Base-by-base conservation (phyloP, 2,113 vertebrate species). In the Campylomormyrus tamandua region DNA sequence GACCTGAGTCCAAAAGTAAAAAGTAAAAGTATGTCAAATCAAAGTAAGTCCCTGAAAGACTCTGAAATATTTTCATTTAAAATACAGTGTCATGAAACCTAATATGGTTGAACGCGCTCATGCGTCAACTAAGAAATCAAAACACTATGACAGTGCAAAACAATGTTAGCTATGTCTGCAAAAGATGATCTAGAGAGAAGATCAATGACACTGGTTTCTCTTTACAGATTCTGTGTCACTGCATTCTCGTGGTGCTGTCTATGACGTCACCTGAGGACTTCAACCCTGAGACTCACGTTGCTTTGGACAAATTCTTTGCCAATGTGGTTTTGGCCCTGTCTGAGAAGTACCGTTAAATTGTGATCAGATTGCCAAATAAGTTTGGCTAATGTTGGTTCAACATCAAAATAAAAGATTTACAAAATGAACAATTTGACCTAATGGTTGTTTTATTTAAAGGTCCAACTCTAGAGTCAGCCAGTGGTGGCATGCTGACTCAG, bases 11-110 rank as follows among this genome's bases (percentile, higher is more conserved):
- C n/a, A n/a, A n/a, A n/a, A n/a, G n/a, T n/a, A n/a, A n/a, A n/a
- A n/a, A n/a, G n/a, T n/a, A n/a, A n/a, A n/a, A n/a, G n/a, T n/a
- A n/a, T n/a, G n/a, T n/a, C n/a, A n/a, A n/a, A n/a, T n/a, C 91
- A 94, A 93, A 93, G 96, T 96, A 90, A 95, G 94, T 66, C 19
- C 48, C 8, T 21, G 35, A 21, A 66, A 27, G 45, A 10, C 2
- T 66, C 1, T 70, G 5, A 31, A 31, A 6, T 3, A 70, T 27
- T 70, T 74, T 35, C 31, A 5, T 74, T 74, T 74, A 74, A 74
- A 74, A 74, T 74, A 2, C n/a, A 58, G 15, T 4, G 3, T 15
- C 66, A 15, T 19, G 4, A 74, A 74, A 62, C 1, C 2, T 27
- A 56, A 56, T 62, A 27, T 62, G 21, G 24, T n/a, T 62, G 24